phyloP scores from a whole-genome alignment of 2,797 vertebrate species.

The Hydrolagus colliei region DNA sequence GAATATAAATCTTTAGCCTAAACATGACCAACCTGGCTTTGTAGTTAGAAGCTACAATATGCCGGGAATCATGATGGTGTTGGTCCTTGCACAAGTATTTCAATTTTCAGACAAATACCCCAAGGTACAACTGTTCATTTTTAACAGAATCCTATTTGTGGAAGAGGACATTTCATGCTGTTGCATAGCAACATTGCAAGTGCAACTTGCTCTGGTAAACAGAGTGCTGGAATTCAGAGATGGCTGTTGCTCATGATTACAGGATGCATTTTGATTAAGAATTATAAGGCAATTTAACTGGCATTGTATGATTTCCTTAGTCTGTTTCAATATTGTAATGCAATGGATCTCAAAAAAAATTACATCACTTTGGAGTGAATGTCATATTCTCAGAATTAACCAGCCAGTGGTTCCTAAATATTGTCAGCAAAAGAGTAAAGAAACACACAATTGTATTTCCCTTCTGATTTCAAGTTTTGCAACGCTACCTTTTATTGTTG shows the following conservation, averaged over 20 bases:
- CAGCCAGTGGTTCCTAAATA: not conserved
- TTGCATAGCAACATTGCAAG: conserved; percentile 14
- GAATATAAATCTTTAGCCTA: conserved; percentile 7
- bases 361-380: not conserved
- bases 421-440: not conserved
- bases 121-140: conserved; percentile 25
- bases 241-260: conserved; percentile 16
- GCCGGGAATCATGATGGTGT: not conserved
- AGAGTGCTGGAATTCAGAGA: not conserved
- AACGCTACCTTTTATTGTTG: not conserved
- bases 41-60: not conserved
- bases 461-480: not conserved
- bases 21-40: not conserved
- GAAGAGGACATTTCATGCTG: conserved; percentile 12
- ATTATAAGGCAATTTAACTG: conserved; percentile 10
- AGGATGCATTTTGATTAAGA: conserved; percentile 2
- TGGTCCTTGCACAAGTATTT: conserved; percentile 27
- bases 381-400: not conserved
- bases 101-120: conserved; percentile 29
- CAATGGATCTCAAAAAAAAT: no score
- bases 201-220: conserved; percentile 17
- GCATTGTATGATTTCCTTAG: not conserved
- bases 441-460: not conserved
- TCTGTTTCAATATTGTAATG: conserved; percentile 5
- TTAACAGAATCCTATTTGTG: conserved; percentile 18